Conservation (phyloP, 2,888 invertebrate genomes). For the Sarcophaga subvicina region DNA sequence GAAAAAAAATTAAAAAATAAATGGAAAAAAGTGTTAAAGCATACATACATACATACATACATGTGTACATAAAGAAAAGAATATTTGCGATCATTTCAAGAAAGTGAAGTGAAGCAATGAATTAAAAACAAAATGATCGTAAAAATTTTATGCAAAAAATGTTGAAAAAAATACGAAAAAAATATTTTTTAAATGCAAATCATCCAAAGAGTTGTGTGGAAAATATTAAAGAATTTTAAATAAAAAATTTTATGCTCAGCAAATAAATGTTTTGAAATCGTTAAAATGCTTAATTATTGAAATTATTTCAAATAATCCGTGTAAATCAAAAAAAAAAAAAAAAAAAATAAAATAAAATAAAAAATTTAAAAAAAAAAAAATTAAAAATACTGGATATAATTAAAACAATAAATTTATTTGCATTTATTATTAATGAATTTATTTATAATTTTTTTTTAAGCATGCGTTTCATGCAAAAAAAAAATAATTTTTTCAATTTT, state of each 20-base stretch:
- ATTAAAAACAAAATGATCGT: constrained; percentile 21
- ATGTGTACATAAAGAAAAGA: not conserved
- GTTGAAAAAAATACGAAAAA: not conserved
- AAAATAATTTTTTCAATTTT: too few relatives aligned
- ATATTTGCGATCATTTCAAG: constrained; percentile 22
- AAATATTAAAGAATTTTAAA: not conserved
- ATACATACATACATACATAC: not conserved
- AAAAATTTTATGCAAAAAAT: not conserved
- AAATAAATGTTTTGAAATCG: too few relatives aligned
- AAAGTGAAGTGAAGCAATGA: constrained; percentile 45
- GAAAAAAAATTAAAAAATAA: constrained; percentile 14
- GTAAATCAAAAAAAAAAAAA: too few relatives aligned
- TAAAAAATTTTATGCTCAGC: not conserved
- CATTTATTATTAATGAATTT: too few relatives aligned
- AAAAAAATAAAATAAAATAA: too few relatives aligned
- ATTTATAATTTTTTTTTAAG: too few relatives aligned
- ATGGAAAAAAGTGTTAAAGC: constrained; percentile 28
- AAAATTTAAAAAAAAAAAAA: too few relatives aligned
- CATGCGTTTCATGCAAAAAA: too few relatives aligned
- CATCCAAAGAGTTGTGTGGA: too few relatives aligned
- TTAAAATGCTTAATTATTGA: not conserved
- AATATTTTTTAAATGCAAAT: not conserved
- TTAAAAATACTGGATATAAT: too few relatives aligned
- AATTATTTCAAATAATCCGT: not conserved
- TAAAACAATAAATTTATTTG: too few relatives aligned